Conservation (phyloP, 2,888 invertebrate species). For the Ichneumon xanthorius region DNA sequence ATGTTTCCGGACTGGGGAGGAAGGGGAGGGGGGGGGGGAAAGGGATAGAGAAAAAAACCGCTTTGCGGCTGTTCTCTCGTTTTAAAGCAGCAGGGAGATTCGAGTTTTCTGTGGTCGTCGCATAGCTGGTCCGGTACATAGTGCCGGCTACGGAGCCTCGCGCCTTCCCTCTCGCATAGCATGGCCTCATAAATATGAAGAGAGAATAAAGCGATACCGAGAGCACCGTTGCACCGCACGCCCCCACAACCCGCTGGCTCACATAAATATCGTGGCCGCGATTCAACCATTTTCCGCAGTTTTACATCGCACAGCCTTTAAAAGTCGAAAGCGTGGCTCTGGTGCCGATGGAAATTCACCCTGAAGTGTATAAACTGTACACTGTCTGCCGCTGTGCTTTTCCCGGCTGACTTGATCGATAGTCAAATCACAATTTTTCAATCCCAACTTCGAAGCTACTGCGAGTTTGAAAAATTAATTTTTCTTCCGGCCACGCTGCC, state of each 20-base stretch:
- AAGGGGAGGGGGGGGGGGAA: neutral
- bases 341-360: slow-evolving; percentile 52
- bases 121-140: slow-evolving; percentile 54
- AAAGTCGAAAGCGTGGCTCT: slow-evolving; percentile 57
- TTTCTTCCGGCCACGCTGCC: neutral
- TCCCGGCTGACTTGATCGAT: slow-evolving; percentile 21
- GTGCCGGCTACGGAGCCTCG: slow-evolving; percentile 18
- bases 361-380: neutral
- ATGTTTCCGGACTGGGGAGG: slow-evolving; percentile 70
- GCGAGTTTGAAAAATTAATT: neutral
- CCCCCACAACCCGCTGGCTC: slow-evolving; percentile 43
- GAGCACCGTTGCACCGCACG: slow-evolving; percentile 35
- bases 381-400: slow-evolving; percentile 23
- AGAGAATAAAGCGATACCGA: slow-evolving; percentile 67
- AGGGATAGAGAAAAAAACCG: slow-evolving; percentile 21
- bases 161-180: slow-evolving; percentile 32
- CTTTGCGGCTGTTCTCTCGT: slow-evolving; percentile 56
- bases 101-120: slow-evolving; percentile 61
- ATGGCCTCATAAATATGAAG: slow-evolving; percentile 65
- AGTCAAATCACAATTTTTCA: slow-evolving; percentile 25
- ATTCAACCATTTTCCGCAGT: slow-evolving; percentile 64
- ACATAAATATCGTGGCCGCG: slow-evolving; percentile 60
- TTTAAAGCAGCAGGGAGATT: slow-evolving; percentile 62
- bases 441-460: neutral
- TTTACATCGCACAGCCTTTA: slow-evolving; percentile 60